A percentile compares a stretch with the other conserved stretches of the same genome.
Evolutionary conservation across 1,140 invertebrate genomes (phyloP).

Genomic region (Drosophila chauvacae): DNA sequence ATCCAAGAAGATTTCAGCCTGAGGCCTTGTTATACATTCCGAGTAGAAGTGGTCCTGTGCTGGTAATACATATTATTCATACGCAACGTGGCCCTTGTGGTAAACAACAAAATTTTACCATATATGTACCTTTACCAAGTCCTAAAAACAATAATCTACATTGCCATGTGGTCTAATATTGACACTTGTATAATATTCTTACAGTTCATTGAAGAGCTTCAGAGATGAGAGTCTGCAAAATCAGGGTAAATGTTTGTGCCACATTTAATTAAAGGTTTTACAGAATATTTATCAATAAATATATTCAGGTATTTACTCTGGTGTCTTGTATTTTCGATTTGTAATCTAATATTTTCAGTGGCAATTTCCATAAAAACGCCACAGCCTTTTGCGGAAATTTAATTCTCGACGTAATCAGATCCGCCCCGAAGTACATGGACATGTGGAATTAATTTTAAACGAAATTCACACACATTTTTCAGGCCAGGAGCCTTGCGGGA

Average conservation of each 20-base stretch:
- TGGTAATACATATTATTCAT: conserved; percentile 2
- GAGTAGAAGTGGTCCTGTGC: neutral
- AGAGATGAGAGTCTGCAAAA: neutral
- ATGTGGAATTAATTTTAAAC: conserved; percentile 29
- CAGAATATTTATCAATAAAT: neutral
- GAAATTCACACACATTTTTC: conserved; percentile 12
- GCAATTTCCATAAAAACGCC: neutral
- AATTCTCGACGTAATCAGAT: neutral
- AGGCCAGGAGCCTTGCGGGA: neutral
- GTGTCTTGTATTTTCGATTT: neutral
- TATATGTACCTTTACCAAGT: neutral
- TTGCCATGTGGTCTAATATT: neutral
- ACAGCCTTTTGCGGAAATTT: no score
- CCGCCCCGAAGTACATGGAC: neutral
- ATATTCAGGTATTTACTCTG: no score
- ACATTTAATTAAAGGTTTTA: neutral
- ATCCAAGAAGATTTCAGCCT: neutral
- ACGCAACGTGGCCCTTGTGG: neutral
- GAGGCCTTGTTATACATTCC: neutral
- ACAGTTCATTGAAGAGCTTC: neutral
- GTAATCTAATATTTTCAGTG: neutral
- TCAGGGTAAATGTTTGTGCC: neutral
- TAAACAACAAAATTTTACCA: no score
- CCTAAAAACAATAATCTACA: neutral
- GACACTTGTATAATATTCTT: neutral